Conservation (phyloP, 2,888 invertebrate species). For the Dolichomitus sp. region DNA sequence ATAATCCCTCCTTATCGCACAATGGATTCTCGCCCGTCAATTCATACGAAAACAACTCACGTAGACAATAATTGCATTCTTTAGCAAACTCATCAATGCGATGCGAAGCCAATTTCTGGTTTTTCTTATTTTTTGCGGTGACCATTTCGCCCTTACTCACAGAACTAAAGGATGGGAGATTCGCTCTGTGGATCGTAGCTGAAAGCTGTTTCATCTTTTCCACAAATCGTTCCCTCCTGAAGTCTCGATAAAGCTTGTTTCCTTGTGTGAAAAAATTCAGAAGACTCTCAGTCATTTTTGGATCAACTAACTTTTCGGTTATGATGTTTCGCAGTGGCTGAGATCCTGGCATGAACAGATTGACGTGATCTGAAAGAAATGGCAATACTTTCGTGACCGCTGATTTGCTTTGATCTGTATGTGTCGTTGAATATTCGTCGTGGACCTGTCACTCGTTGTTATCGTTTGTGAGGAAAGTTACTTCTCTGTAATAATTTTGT, state of each 20-base stretch:
- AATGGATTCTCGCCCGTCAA: conserved; percentile 1
- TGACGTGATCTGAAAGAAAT: background rate
- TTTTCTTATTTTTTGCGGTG: conserved; percentile 7
- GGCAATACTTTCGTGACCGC: background rate
- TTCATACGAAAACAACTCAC: conserved; percentile 22
- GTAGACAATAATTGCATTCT: conserved; percentile 15
- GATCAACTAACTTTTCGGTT: background rate
- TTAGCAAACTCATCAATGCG: conserved; percentile 28
- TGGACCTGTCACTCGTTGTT: conserved; percentile 35
- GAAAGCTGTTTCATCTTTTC: conserved; percentile 1
- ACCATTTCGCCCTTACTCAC: background rate
- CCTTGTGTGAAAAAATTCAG: conserved; percentile 33
- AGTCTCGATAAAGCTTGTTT: background rate
- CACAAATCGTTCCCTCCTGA: conserved; percentile 24
- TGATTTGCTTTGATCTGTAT: background rate
- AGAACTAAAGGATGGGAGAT: background rate
- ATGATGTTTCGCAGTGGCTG: conserved; percentile 4
- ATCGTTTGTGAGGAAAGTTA: conserved; percentile 31
- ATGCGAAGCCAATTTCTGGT: background rate
- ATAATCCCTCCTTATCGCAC: conserved; percentile 23
- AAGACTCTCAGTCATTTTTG: conserved; percentile 4
- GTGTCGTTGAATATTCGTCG: conserved; percentile 7
- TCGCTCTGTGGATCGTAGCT: conserved; percentile 2
- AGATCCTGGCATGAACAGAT: background rate
- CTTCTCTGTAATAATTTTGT: conserved; percentile 1